These are phyloP conservation scores for Chalcosyrphus nemorum DNA, from an alignment of 2,888 invertebrate species.

Conservation along the genomic window DNA sequence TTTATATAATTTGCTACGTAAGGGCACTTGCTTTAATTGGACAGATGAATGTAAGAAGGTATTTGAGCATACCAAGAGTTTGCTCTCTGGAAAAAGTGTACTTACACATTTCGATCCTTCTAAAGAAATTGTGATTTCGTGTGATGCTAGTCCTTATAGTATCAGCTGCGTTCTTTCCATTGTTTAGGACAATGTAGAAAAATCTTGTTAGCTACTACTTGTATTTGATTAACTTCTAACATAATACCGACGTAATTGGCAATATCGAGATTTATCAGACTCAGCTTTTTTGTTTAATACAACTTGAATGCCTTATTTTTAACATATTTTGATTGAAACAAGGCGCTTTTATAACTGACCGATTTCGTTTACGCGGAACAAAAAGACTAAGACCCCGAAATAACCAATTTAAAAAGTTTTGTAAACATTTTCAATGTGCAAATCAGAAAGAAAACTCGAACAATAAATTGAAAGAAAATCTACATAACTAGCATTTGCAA, in stretches of 20 bases:
- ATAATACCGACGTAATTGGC: no score
- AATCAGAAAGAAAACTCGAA: neutral
- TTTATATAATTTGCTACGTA: slow-evolving; percentile 20
- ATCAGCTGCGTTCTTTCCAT: slow-evolving; percentile 49
- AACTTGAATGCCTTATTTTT: no score
- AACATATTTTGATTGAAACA: no score
- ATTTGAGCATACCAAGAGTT: slow-evolving; percentile 13
- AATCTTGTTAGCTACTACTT: no score
- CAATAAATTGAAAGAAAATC: neutral
- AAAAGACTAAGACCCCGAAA: neutral
- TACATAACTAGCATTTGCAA: no score
- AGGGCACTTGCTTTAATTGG: slow-evolving; percentile 9
- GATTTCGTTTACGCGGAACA: neutral
- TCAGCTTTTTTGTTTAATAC: no score
- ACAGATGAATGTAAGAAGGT: neutral
- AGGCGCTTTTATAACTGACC: neutral
- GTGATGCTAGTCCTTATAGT: slow-evolving; percentile 46
- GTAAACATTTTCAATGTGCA: neutral
- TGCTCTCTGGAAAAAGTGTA: slow-evolving; percentile 1
- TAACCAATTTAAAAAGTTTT: neutral
- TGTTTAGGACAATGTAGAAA: slow-evolving; percentile 43
- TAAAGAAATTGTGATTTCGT: slow-evolving; percentile 57
- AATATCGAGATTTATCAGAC: no score
- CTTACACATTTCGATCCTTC: slow-evolving; percentile 38
- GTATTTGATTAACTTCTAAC: no score